These are phyloP conservation scores for Hipposideros larvatus DNA, from an alignment of 2,797 vertebrate genomes.

Conservation along the genomic window DNA sequence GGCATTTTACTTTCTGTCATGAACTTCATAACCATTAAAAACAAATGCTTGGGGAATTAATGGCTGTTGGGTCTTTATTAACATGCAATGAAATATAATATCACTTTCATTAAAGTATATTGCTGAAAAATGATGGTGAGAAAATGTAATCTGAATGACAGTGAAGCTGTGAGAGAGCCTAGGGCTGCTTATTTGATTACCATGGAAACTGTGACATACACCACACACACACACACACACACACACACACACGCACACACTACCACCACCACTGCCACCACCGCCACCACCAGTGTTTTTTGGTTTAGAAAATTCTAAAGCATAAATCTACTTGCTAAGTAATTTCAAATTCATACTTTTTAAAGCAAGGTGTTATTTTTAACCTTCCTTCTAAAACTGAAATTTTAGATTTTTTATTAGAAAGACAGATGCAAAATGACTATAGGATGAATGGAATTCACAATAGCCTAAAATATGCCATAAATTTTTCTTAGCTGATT, in stretches of 20 bases:
- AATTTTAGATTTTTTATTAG: conserved; percentile 55
- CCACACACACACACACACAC: neutral
- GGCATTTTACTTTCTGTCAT: conserved; percentile 47
- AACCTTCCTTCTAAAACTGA: conserved; percentile 36
- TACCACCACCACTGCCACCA: neutral
- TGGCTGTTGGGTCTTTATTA: conserved; percentile 67
- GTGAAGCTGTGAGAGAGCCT: conserved; percentile 57
- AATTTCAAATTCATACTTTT: conserved; percentile 72
- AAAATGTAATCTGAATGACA: conserved; percentile 74
- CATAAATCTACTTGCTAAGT: conserved; percentile 62
- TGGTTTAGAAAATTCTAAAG: conserved; percentile 71
- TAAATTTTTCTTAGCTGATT: neutral
- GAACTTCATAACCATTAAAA: conserved; percentile 72
- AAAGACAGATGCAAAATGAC: conserved; percentile 59
- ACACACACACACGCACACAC: neutral
- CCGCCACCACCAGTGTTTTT: neutral
- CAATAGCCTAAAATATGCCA: neutral
- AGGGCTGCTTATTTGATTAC: conserved; percentile 76
- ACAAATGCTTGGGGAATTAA: conserved; percentile 58
- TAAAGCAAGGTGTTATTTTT: conserved; percentile 74
- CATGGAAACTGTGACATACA: conserved; percentile 79
- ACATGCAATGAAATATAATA: conserved; percentile 65
- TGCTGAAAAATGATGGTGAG: conserved; percentile 71
- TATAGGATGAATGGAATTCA: conserved; percentile 50
- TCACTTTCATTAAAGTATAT: conserved; percentile 66